Evolutionary conservation across 2,113 vertebrate species (phyloP).

Genomic region (Apodemus speciosus): DNA sequence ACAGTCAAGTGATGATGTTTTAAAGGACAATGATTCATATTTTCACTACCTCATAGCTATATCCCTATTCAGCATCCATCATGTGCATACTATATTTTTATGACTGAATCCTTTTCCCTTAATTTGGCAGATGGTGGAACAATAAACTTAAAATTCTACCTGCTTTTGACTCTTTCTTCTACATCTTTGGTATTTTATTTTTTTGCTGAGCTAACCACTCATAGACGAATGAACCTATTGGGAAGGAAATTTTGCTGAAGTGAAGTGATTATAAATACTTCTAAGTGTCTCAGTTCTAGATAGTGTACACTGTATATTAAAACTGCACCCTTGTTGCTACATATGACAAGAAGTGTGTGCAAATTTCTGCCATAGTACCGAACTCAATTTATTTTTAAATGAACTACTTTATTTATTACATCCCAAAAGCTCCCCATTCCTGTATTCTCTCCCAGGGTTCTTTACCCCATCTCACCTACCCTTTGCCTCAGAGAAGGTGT

Average conservation of each 20-base stretch:
- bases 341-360: background rate
- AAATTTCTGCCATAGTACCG: rapidly evolving
- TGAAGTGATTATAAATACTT: background rate
- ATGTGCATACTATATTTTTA: background rate
- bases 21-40: background rate
- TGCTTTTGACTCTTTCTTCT: background rate
- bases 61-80: rapidly evolving
- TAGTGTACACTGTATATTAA: background rate
- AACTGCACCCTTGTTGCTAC: background rate
- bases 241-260: background rate
- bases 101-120: background rate
- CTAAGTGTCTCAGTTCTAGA: no score
- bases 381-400: no score
- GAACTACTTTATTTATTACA: no score
- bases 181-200: rapidly evolving
- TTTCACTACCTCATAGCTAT: background rate
- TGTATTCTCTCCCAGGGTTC: no score
- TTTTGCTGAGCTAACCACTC: background rate
- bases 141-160: background rate
- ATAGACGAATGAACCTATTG: background rate
- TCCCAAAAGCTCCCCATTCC: no score
- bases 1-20: background rate
- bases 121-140: background rate
- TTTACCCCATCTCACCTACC: no score
- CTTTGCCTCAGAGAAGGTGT: no score